Percentiles rank a stretch among this genome's conserved stretches.
These are phyloP conservation scores for Cavia porcellus DNA, from an alignment of 2,113 vertebrate species.

Conservation along the genomic window DNA sequence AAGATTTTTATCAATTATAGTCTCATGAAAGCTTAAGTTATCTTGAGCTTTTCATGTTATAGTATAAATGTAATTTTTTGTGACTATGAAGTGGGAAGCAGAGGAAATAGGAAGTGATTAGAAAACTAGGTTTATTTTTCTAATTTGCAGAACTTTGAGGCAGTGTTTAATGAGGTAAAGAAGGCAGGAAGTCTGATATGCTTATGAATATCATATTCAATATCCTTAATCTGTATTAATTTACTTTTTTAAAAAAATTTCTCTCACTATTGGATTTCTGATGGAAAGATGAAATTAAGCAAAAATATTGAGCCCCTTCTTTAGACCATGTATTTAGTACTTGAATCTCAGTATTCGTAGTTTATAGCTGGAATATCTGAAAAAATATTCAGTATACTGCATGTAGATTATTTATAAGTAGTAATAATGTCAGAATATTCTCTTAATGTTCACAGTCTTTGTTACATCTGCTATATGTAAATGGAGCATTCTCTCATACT, in stretches of 20 bases:
- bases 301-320: neutral
- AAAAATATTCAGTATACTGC: neutral
- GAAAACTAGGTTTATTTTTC: neutral
- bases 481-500: neutral
- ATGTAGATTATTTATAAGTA: slow-evolving; percentile 1
- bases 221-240: slow-evolving; percentile 27
- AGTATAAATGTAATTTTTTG: slow-evolving; percentile 11
- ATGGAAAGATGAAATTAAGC: neutral
- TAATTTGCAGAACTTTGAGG: slow-evolving; percentile 16
- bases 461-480: neutral
- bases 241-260: neutral
- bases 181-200: neutral
- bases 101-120: neutral
- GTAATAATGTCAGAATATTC: neutral
- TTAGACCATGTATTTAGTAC: neutral
- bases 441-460: neutral
- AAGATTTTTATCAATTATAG: neutral
- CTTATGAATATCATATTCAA: neutral
- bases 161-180: slow-evolving; percentile 9
- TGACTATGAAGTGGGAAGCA: neutral
- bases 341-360: slow-evolving; percentile 26
- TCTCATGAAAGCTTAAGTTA: slow-evolving; percentile 34
- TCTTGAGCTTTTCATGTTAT: slow-evolving; percentile 42
- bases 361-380: slow-evolving; percentile 1
- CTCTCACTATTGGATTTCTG: slow-evolving; percentile 49